phyloP scores from a whole-genome alignment of 2,797 vertebrate species.

The Lycodopsis pacificus region DNA sequence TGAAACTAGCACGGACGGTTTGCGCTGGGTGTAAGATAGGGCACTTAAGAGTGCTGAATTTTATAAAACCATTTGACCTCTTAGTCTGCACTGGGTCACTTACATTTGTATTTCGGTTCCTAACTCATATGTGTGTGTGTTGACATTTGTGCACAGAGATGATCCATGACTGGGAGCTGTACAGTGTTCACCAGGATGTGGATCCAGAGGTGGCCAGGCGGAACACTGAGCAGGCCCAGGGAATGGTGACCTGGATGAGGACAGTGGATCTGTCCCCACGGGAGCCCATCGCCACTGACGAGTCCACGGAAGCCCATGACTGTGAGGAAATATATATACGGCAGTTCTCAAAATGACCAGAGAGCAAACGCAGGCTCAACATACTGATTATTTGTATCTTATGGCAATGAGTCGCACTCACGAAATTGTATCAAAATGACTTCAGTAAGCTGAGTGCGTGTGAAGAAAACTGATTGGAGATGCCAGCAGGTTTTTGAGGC shows the following conservation, averaged over 20 bases:
- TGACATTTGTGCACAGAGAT: slow-evolving; percentile 83
- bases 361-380: background rate
- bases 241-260: slow-evolving; percentile 88
- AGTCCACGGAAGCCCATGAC: slow-evolving; percentile 85
- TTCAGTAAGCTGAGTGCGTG: too few relatives aligned
- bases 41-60: background rate
- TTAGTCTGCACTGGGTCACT: background rate
- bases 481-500: too few relatives aligned
- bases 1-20: too few relatives aligned
- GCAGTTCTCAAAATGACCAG: background rate
- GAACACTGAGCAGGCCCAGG: slow-evolving; percentile 81
- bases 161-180: slow-evolving; percentile 90
- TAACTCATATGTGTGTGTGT: background rate
- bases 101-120: background rate
- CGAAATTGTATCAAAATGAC: background rate
- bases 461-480: too few relatives aligned
- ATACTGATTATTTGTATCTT: background rate
- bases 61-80: background rate
- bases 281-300: slow-evolving; percentile 84
- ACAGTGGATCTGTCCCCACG: slow-evolving; percentile 82
- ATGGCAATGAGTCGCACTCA: background rate
- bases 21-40: background rate
- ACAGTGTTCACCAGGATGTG: slow-evolving; percentile 88
- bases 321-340: slow-evolving; percentile 78
- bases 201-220: slow-evolving; percentile 83